Evolutionary conservation across 1,140 invertebrate species (phyloP).

Genomic region (Melitaea cinxia): DNA sequence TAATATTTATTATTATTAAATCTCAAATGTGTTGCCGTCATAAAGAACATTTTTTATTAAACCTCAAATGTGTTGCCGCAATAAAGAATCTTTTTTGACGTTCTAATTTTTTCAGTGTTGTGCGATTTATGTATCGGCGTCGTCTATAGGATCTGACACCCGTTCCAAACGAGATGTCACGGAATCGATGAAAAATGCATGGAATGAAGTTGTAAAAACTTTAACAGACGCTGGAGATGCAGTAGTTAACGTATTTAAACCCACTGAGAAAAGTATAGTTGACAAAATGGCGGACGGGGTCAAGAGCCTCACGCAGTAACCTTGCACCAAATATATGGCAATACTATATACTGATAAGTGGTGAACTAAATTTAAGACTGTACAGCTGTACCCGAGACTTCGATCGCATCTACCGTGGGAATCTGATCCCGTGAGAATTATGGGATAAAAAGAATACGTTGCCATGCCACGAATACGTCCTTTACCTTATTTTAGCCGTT

Average conservation of each 20-base stretch:
- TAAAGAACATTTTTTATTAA: too few species aligned
- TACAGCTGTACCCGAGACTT: too few species aligned
- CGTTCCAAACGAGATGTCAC: conserved; percentile 63
- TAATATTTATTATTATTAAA: too few species aligned
- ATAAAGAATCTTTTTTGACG: background rate
- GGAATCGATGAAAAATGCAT: conserved; percentile 70
- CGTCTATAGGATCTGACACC: conserved; percentile 33
- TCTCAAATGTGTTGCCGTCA: too few species aligned
- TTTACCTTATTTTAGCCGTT: too few species aligned
- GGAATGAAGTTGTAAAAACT: conserved; percentile 65
- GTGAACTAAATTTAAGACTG: background rate
- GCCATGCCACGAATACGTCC: too few species aligned
- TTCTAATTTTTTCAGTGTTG: conserved; percentile 45
- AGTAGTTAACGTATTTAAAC: conserved; percentile 68
- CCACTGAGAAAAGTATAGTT: conserved; percentile 65
- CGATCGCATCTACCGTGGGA: too few species aligned
- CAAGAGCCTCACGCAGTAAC: conserved; percentile 54
- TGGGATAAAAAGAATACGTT: too few species aligned
- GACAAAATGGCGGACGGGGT: conserved; percentile 66
- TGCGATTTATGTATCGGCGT: conserved; percentile 38
- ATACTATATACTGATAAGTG: background rate
- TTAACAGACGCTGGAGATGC: conserved; percentile 64
- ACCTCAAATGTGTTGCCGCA: too few species aligned
- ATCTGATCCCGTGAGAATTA: too few species aligned
- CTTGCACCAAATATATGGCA: conserved; percentile 5